A percentile compares a stretch with the other conserved stretches of the same genome.
Evolutionary conservation across 2,113 vertebrate species (phyloP).

Genomic region (Cariama cristata): DNA sequence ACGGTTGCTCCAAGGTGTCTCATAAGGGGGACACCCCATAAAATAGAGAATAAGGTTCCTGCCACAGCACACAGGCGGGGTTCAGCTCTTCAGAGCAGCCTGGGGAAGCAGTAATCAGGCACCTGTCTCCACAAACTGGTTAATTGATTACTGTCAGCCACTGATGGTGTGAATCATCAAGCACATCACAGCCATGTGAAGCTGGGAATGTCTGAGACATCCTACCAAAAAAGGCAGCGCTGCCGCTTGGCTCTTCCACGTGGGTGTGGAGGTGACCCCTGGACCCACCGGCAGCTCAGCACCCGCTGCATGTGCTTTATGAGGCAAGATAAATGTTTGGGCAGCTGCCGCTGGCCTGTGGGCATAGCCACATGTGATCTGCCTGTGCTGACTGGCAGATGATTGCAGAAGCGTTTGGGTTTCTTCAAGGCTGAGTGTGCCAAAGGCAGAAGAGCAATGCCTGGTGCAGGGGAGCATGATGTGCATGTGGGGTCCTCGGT

Average conservation of each 20-base stretch:
- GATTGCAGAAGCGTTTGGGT: neutral
- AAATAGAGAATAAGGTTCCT: neutral
- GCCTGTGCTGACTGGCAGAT: no score
- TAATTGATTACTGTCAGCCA: neutral
- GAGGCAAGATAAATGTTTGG: neutral
- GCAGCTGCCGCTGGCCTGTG: neutral
- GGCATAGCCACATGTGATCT: rapidly evolving
- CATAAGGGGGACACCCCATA: neutral
- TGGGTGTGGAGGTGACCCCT: neutral
- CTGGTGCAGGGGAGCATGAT: no score
- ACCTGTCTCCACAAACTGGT: neutral
- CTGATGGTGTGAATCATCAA: neutral
- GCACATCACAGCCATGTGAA: rapidly evolving
- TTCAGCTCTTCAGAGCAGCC: neutral
- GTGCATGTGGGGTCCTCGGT: rapidly evolving
- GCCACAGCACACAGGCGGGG: rapidly evolving
- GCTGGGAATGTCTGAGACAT: neutral
- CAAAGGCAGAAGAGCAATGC: neutral
- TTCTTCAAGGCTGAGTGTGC: neutral
- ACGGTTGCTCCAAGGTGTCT: neutral
- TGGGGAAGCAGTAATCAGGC: neutral
- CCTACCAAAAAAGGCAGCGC: neutral
- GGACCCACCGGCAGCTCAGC: neutral
- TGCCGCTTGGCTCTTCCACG: rapidly evolving
- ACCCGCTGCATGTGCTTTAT: rapidly evolving